Evolutionary conservation across 2,797 vertebrate species (phyloP).

Genomic region (Xenops minutus): DNA sequence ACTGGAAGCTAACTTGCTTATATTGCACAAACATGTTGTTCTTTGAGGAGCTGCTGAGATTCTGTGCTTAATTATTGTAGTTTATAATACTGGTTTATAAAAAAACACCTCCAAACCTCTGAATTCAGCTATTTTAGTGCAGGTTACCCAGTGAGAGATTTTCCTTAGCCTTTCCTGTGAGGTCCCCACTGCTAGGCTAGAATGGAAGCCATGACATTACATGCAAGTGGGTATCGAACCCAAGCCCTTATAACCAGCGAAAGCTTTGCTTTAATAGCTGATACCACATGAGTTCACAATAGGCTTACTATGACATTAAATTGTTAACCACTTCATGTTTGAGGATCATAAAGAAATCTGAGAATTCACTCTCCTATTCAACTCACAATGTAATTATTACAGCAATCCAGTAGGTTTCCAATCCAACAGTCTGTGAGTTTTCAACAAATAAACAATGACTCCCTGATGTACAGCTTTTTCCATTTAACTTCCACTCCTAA

Average conservation of each 20-base stretch:
- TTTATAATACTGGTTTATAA: neutral
- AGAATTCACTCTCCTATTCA: neutral
- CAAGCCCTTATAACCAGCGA: neutral
- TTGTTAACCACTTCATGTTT: neutral
- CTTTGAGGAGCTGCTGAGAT: neutral
- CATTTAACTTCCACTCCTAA: neutral
- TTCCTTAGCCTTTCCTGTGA: neutral
- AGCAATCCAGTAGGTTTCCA: neutral
- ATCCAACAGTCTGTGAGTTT: neutral
- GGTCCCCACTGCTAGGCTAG: neutral
- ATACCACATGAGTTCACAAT: neutral
- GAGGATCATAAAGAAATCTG: neutral
- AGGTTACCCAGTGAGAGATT: neutral
- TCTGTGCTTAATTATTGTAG: neutral
- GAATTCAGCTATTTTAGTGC: neutral
- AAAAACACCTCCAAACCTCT: neutral
- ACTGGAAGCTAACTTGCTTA: neutral
- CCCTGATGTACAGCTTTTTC: neutral
- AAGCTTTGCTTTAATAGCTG: neutral
- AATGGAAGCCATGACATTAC: neutral
- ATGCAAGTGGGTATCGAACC: neutral
- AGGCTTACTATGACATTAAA: neutral
- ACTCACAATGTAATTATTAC: neutral
- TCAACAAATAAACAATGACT: neutral
- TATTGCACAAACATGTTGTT: neutral